Evolutionary conservation across 2,888 invertebrate species (phyloP), one percentile per base, ranked within the genome.

Genomic region (Timema podura): DNA sequence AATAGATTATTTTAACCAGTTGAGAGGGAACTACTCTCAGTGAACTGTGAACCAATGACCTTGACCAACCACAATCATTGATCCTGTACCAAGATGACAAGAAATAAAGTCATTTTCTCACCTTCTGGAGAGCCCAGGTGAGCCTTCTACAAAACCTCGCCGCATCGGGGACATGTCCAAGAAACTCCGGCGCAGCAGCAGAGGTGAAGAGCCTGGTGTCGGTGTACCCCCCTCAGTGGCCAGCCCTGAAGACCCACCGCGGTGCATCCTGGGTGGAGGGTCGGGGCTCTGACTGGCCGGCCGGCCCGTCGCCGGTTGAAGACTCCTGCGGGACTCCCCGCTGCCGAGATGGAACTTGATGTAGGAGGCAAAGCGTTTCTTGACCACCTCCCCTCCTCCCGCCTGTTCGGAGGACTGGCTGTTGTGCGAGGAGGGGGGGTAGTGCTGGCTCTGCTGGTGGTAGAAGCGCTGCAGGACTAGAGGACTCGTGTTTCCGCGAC

Each of bases 331-430:
- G 6, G 72, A 65, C 30, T 57, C 70, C 30, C 67, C 73, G 45
- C 70, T 69, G 65, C 84, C 85, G 77, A 89, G 86, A 83, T 92
- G 90, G 82, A 91, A 86, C 85, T 92, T 92, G 79, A 91, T 90
- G 84, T 92, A 92, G 76, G 91, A 91, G 79, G 91, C 89, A 82
- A 92, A 91, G 80, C 91, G 88, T 82, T 91, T 90, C 83, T 91
- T 92, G 71, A 81, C 82, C 49, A 67, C 73, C 13, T 70, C 73
- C 67, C 67, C 68, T 45, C 68, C 59, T n/a, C 68, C 71, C 13
- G 67, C 70, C 13, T 66, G 64, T 30, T 69, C 65, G 54, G 48
- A 48, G 49, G 65, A 49, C 44, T 71, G 57, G 48, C 57, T 65
- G 51, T 49, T 64, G 47, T 46, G 46, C 9, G 61, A n/a, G 15